Conservation (phyloP, 2,113 vertebrate genomes). For the Zosterops borbonicus region DNA sequence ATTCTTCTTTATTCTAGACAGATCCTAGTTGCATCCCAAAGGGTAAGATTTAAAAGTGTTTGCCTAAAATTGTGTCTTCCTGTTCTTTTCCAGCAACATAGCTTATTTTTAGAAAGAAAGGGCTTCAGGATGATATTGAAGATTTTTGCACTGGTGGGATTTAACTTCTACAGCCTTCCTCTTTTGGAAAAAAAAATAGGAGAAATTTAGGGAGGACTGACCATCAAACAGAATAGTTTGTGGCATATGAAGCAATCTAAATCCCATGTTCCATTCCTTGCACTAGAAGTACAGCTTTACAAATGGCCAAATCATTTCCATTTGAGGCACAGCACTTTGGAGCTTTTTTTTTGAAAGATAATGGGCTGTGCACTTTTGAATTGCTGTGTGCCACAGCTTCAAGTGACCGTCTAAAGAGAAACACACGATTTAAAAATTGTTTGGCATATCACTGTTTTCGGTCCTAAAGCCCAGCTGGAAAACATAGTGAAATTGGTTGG, state of each 20-base stretch:
- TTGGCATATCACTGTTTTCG: not conserved
- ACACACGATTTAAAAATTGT: not conserved
- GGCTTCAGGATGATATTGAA: not conserved
- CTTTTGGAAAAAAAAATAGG: not conserved
- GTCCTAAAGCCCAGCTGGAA: not conserved
- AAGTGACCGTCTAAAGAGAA: not conserved
- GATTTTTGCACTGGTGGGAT: not conserved
- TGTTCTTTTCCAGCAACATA: not conserved
- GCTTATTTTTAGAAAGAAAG: not conserved
- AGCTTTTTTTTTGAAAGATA: not conserved
- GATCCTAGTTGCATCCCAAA: not conserved
- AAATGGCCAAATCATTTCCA: not conserved
- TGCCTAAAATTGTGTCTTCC: not conserved
- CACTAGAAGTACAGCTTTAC: not conserved
- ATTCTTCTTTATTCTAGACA: not conserved
- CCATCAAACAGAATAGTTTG: not conserved
- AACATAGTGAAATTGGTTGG: not conserved
- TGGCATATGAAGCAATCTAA: not conserved
- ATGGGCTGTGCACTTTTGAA: not conserved
- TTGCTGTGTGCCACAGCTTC: not conserved
- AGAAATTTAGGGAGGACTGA: not conserved
- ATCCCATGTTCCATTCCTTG: not conserved
- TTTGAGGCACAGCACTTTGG: not conserved
- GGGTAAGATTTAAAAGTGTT: not conserved
- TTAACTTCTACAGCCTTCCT: not conserved